Evolutionary conservation across 2,113 vertebrate genomes (phyloP).

Genomic region (Rhinoderma darwinii): DNA sequence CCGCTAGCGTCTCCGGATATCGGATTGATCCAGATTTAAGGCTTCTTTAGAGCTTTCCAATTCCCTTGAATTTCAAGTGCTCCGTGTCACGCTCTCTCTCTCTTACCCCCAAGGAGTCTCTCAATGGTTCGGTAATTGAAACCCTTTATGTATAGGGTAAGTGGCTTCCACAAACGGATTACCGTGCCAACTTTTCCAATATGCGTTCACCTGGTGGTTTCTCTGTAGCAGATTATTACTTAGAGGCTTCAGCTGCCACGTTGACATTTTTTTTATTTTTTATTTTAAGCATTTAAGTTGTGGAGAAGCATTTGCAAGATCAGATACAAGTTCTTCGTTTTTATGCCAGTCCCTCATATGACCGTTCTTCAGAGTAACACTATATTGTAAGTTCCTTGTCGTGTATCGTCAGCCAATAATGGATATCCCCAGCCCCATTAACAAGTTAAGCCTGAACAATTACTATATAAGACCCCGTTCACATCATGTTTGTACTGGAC

Average conservation of each 20-base stretch:
- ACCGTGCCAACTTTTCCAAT: constrained; percentile 34
- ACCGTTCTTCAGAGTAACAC: neutral
- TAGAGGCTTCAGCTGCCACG: neutral
- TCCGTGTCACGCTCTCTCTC: neutral
- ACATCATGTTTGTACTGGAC: too few relatives aligned
- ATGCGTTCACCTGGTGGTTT: constrained; percentile 19
- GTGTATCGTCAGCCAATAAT: neutral
- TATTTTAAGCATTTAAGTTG: constrained; percentile 8
- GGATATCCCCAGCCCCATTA: neutral
- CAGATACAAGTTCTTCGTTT: neutral
- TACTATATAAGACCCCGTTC: too few relatives aligned
- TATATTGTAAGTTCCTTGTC: neutral
- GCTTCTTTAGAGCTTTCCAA: constrained; percentile 14
- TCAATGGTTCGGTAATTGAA: constrained; percentile 45
- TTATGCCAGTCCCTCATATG: neutral
- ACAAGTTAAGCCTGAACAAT: neutral
- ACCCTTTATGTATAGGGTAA: constrained; percentile 36
- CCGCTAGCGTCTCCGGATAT: constrained; percentile 29
- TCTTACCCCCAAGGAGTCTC: constrained; percentile 14
- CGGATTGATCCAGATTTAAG: constrained; percentile 47
- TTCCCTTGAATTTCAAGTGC: constrained; percentile 38
- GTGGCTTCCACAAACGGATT: constrained; percentile 34
- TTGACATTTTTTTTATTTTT: neutral
- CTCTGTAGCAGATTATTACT: constrained; percentile 39
- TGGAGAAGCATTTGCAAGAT: neutral